Conservation (phyloP, 2,797 vertebrate species). For the Austrolebias charrua region DNA sequence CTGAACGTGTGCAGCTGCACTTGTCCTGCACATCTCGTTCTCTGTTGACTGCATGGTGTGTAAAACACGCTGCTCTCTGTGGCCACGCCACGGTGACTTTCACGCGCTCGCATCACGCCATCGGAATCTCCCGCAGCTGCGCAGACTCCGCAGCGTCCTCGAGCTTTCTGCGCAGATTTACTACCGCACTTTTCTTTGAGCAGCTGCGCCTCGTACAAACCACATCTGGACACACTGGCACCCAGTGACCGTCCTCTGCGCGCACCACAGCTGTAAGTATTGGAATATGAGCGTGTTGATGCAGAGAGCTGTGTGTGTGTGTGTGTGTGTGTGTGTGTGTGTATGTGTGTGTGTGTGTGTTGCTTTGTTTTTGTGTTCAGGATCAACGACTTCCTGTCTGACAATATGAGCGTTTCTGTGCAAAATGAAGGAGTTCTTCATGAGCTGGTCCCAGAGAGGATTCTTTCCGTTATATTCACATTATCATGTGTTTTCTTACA, state of each 20-base stretch:
- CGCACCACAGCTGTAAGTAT: constrained; percentile 61
- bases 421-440: too few relatives aligned
- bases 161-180: constrained; percentile 59
- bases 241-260: constrained; percentile 26
- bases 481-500: not conserved
- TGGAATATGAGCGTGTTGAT: constrained; percentile 4
- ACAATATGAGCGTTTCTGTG: not conserved
- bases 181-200: constrained; percentile 68
- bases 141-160: constrained; percentile 62
- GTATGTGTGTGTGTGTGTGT: constrained; percentile 2
- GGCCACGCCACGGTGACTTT: constrained; percentile 28
- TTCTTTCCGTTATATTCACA: not conserved
- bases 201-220: constrained; percentile 68
- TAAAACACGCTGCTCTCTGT: constrained; percentile 2
- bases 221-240: constrained; percentile 4
- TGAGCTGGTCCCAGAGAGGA: constrained; percentile 3
- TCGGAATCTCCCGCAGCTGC: constrained; percentile 74
- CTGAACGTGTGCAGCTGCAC: too few relatives aligned
- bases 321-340: constrained; percentile 14
- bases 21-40: too few relatives aligned
- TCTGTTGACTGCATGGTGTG: too few relatives aligned
- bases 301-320: not conserved
- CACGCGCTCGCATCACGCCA: constrained; percentile 58
- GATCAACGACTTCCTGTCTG: constrained; percentile 5
- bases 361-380: constrained; percentile 45